Conservation (phyloP, 2,888 invertebrate genomes). For the Ctena decussata region DNA sequence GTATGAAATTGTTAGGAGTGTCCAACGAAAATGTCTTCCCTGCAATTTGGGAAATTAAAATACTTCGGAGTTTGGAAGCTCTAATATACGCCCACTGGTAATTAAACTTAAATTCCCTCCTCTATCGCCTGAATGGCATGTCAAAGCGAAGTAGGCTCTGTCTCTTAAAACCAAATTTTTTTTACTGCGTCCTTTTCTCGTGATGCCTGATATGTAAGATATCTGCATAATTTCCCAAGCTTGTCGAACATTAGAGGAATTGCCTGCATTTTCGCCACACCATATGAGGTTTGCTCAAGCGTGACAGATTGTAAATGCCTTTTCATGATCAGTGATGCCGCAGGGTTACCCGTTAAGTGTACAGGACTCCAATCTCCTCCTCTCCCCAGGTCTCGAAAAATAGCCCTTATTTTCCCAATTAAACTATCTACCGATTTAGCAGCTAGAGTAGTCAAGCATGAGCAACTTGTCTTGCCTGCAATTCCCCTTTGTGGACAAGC, state of each 20-base stretch:
- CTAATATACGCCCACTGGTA: neutral
- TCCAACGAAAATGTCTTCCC: neutral
- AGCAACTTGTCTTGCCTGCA: neutral
- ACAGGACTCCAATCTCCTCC: slow-evolving; percentile 7
- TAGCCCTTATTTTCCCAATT: slow-evolving; percentile 9
- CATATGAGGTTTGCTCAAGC: neutral
- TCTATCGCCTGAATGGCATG: slow-evolving; percentile 12
- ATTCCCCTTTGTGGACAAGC: neutral
- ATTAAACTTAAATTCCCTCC: neutral
- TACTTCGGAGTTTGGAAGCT: neutral
- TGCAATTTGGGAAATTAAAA: slow-evolving; percentile 2
- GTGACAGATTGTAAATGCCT: neutral
- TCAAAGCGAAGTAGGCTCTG: neutral
- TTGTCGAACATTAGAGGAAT: slow-evolving; percentile 17
- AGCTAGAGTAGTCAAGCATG: neutral
- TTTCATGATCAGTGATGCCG: neutral
- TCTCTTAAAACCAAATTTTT: neutral
- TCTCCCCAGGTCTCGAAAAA: slow-evolving; percentile 9
- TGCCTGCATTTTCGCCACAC: slow-evolving; percentile 1
- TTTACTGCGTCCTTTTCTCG: neutral
- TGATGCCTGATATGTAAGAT: slow-evolving; percentile 6
- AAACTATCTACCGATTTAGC: slow-evolving; percentile 9
- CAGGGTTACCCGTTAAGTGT: slow-evolving; percentile 2
- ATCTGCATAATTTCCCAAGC: slow-evolving; percentile 5
- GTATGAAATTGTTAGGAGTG: neutral